A percentile compares a stretch with the other conserved stretches of the same genome.
phyloP scores from a whole-genome alignment of 2,888 invertebrate species.

The Rhingia campestris region DNA sequence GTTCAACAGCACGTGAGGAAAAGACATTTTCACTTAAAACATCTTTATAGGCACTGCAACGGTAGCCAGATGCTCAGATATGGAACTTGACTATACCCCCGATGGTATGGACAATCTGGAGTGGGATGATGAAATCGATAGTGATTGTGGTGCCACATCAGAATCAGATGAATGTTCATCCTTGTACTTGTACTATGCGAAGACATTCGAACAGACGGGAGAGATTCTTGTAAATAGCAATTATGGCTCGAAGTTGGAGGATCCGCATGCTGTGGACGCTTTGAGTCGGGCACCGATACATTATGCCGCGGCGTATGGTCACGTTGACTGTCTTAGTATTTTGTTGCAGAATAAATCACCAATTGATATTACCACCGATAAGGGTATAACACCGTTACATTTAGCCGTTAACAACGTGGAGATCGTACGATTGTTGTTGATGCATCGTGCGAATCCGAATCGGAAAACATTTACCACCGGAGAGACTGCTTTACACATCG shows the following conservation, averaged over 20 bases:
- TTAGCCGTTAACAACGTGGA: constrained; percentile 86
- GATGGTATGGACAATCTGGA: constrained; percentile 87
- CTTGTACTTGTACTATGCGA: constrained; percentile 88
- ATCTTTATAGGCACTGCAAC: constrained; percentile 74
- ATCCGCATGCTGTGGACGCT: constrained; percentile 80
- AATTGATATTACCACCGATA: constrained; percentile 86
- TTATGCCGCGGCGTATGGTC: constrained; percentile 88
- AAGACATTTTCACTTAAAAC: neutral
- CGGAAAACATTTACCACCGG: constrained; percentile 85
- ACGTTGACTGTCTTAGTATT: constrained; percentile 85
- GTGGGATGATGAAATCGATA: constrained; percentile 89
- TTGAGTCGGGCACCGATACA: constrained; percentile 86
- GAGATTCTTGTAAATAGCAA: constrained; percentile 82
- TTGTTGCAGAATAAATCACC: constrained; percentile 85
- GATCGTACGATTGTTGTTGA: constrained; percentile 84
- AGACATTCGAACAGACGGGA: constrained; percentile 88
- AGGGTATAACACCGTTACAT: constrained; percentile 88
- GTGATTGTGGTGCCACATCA: constrained; percentile 76
- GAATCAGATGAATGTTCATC: constrained; percentile 84
- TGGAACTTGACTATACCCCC: constrained; percentile 83
- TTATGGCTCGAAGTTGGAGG: constrained; percentile 75
- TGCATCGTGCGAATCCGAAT: constrained; percentile 85
- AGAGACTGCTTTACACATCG: constrained; percentile 86
- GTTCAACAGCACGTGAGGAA: constrained; percentile 47
- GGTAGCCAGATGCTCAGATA: constrained; percentile 68